Base-by-base conservation (phyloP, 2,113 vertebrate species). In the Tricholaema leucomelas region DNA sequence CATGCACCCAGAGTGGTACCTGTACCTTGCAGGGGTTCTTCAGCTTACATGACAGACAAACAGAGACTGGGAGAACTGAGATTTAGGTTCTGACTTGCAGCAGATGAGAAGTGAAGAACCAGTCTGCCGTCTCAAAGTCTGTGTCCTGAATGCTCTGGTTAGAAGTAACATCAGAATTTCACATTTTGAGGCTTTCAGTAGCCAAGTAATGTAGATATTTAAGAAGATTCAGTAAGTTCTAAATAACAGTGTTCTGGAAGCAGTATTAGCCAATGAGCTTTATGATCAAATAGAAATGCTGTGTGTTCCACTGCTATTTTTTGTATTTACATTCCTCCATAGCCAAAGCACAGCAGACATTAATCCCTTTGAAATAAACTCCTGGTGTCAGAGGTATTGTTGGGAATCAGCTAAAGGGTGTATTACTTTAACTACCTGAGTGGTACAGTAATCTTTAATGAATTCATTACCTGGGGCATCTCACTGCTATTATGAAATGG, bases 71-170 rank as follows among this genome's bases (percentile, higher is more conserved):
- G 33, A 67, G 30, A 54, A 3, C 8, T 15, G 33, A 25, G n/a
- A 3, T 16, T 36, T 5, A 3, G 3, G 30, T 31, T 89, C 44
- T 50, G 3, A 31, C n/a, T 23, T 42, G 65, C 33, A n/a, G 54
- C 48, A 31, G 20, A 10, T 30, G 24, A 31, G 59, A 65, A 9
- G 5, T 14, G 6, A 46, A 33, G 71, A 67, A 2, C 21, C 21
- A 1, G 1, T 36, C 27, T 21, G 6, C 12, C 30, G 1, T 59
- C 44, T 44, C 48, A 7, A 52, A 40, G 31, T 1, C 20, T 17
- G 0, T 46, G 56, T 27, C 55, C 44, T 15, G 42, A 18, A 6
- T 4, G 1, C 0, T 0, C 56, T 25, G 3, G 14, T 36, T 21
- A 46, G 18, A 27, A 60, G 12, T 50, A 31, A 27, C 0, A 2